Percentiles rank a stretch among this genome's conserved stretches.
Conservation (phyloP, 2,113 vertebrate species). For the Epinephelus lanceolatus region DNA sequence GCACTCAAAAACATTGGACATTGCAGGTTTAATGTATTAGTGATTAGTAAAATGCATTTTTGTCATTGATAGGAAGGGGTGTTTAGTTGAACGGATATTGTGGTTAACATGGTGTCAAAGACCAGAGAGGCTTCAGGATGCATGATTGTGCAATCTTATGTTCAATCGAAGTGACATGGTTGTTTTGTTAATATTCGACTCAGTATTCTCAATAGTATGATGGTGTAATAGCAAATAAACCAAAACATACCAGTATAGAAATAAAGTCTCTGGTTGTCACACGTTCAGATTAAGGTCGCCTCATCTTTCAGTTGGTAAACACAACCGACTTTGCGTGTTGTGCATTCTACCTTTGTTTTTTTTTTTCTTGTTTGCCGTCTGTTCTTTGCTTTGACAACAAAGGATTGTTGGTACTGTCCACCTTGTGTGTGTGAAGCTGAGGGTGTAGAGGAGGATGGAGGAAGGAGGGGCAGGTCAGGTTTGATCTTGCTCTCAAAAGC, state of each 20-base stretch:
- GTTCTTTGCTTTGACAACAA: constrained; percentile 71
- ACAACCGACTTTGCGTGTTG: background rate
- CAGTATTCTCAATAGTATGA: background rate
- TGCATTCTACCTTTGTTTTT: constrained; percentile 24
- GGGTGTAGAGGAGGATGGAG: constrained; percentile 43
- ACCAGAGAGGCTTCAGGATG: background rate
- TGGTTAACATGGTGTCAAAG: background rate
- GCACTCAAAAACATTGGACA: background rate
- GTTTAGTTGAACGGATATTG: background rate
- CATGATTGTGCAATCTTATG: background rate
- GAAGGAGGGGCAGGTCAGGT: constrained; percentile 41
- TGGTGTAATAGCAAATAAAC: background rate
- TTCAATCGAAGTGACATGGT: background rate
- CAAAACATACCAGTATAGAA: background rate
- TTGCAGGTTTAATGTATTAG: background rate
- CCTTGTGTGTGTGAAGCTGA: constrained; percentile 37
- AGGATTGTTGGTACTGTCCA: constrained; percentile 71
- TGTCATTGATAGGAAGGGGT: background rate
- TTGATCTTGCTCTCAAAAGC: constrained; percentile 51
- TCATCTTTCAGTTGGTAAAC: constrained; percentile 30
- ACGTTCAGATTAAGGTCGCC: background rate
- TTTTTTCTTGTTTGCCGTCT: constrained; percentile 34
- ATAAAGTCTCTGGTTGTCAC: background rate
- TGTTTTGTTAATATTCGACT: background rate
- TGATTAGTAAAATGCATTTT: background rate